Evolutionary conservation across 2,888 invertebrate species (phyloP).

Genomic region (Lycophotia porphyrea): DNA sequence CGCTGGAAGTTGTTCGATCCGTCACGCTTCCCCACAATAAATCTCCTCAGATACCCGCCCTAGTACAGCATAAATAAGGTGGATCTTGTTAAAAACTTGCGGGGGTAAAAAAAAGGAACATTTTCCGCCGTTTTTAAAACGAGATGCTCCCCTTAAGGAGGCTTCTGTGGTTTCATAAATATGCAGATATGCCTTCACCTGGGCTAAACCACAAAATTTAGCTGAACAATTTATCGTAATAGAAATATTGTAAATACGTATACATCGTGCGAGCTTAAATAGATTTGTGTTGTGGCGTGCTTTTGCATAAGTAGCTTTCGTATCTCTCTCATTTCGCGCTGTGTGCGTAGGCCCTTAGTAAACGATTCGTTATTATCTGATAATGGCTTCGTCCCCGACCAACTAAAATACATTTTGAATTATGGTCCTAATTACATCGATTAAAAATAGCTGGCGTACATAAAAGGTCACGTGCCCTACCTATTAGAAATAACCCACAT

Average conservation of each 20-base stretch:
- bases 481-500: slow-evolving; percentile 24
- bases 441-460: slow-evolving; percentile 50
- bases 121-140: slow-evolving; percentile 87
- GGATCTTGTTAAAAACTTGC: slow-evolving; percentile 90
- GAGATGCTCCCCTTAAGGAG: slow-evolving; percentile 86
- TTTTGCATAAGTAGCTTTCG: slow-evolving; percentile 84
- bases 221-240: slow-evolving; percentile 88
- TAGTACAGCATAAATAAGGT: slow-evolving; percentile 87
- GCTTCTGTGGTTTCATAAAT: slow-evolving; percentile 88
- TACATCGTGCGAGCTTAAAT: slow-evolving; percentile 84
- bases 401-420: slow-evolving; percentile 63
- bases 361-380: slow-evolving; percentile 81
- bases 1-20: slow-evolving; percentile 84
- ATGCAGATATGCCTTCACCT: slow-evolving; percentile 90
- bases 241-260: slow-evolving; percentile 88
- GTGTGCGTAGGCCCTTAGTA: slow-evolving; percentile 81
- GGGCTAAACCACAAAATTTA: slow-evolving; percentile 88
- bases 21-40: slow-evolving; percentile 87
- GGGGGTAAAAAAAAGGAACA: slow-evolving; percentile 83
- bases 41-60: slow-evolving; percentile 84
- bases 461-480: slow-evolving; percentile 28
- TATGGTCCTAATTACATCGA: slow-evolving; percentile 60
- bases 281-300: slow-evolving; percentile 86
- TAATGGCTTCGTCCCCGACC: slow-evolving; percentile 71
- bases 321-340: slow-evolving; percentile 75